Percentiles rank a stretch among this genome's conserved stretches.
Conservation (phyloP, 2,113 vertebrate genomes). For the Smithornis capensis region DNA sequence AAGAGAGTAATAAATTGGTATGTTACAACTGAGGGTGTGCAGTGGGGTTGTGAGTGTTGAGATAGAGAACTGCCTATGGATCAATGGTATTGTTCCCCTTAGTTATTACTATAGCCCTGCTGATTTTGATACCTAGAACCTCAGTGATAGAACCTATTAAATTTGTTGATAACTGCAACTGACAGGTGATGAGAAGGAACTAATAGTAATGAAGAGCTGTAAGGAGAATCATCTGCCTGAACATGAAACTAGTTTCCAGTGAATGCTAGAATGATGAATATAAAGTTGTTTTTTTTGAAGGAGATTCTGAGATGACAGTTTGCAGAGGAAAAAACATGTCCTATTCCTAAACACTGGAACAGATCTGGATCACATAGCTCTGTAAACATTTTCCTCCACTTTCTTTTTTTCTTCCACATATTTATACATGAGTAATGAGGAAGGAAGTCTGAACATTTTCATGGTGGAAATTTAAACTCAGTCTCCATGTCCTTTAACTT, state of each 20-base stretch:
- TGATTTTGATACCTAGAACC: background rate
- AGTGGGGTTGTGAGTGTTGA: background rate
- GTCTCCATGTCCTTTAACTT: background rate
- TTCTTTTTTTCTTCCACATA: background rate
- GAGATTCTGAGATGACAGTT: background rate
- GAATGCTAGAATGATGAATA: slow-evolving; percentile 12
- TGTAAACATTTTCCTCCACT: background rate
- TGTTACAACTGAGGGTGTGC: background rate
- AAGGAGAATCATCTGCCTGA: slow-evolving; percentile 6
- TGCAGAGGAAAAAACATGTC: background rate
- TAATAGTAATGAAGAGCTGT: background rate
- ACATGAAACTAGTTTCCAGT: background rate
- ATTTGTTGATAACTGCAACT: background rate
- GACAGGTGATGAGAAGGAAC: slow-evolving; percentile 24
- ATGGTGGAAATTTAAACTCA: background rate
- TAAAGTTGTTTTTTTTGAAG: background rate
- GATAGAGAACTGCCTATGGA: background rate
- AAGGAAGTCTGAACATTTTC: background rate
- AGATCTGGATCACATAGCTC: slow-evolving; percentile 3
- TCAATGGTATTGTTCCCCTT: background rate
- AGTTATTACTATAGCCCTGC: background rate
- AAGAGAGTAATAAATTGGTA: background rate
- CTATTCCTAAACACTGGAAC: background rate
- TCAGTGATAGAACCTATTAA: background rate
- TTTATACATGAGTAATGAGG: background rate